A percentile compares a stretch with the other conserved stretches of the same genome.
These are phyloP conservation scores for Bombus sibiricus DNA, from an alignment of 1,140 invertebrate genomes.

Conservation along the genomic window DNA sequence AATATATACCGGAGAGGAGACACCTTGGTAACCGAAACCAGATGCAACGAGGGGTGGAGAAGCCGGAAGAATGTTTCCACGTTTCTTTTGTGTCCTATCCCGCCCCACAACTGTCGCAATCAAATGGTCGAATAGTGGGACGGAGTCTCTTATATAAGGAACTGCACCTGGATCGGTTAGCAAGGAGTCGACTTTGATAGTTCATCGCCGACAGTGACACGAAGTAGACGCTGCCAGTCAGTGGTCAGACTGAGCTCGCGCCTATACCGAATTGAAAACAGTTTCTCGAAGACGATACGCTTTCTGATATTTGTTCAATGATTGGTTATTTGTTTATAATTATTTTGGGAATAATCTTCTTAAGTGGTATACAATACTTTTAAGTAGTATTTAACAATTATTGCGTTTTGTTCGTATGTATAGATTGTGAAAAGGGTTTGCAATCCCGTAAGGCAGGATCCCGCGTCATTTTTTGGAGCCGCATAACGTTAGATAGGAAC, in stretches of 20 bases:
- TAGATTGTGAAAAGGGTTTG: neutral
- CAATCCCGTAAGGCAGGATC: too few species aligned
- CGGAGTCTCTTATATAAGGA: neutral
- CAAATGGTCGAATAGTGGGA: neutral
- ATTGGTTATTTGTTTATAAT: neutral
- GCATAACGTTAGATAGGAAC: too few species aligned
- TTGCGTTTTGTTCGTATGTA: neutral
- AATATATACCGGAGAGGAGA: conserved; percentile 48
- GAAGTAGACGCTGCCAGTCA: neutral
- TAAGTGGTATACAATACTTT: too few species aligned
- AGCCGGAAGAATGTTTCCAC: conserved; percentile 1
- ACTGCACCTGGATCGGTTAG: conserved; percentile 23
- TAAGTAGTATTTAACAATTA: too few species aligned
- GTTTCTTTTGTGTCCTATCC: neutral
- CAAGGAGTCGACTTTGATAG: conserved; percentile 2
- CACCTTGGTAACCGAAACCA: conserved; percentile 26
- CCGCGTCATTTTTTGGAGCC: neutral
- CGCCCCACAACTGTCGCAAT: neutral
- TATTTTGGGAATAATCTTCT: neutral
- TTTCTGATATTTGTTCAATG: neutral
- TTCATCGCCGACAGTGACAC: neutral
- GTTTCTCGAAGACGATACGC: neutral
- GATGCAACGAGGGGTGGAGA: neutral
- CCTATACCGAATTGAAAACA: too few species aligned
- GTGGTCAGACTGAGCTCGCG: neutral